These are phyloP conservation scores for Rugalucina vietnamica DNA, from an alignment of 2,888 invertebrate genomes.

Conservation along the genomic window DNA sequence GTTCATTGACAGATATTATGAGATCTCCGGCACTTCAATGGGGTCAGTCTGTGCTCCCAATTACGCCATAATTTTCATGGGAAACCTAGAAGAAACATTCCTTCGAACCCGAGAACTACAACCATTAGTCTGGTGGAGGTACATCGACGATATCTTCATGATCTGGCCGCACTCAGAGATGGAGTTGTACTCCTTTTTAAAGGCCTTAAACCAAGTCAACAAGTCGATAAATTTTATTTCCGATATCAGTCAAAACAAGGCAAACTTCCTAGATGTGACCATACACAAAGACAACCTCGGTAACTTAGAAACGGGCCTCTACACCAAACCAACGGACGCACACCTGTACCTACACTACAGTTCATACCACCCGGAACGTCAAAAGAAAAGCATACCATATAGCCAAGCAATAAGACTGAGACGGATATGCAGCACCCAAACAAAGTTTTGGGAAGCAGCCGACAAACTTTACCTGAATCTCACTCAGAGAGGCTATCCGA, in stretches of 20 bases:
- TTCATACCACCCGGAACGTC: background rate
- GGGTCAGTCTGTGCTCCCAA: too few species aligned
- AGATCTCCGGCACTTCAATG: background rate
- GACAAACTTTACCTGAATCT: background rate
- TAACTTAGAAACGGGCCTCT: too few species aligned
- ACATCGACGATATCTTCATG: conserved; percentile 33
- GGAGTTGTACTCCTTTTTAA: conserved; percentile 35
- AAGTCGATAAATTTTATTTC: background rate
- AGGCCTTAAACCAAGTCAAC: conserved; percentile 7
- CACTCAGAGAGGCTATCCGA: background rate
- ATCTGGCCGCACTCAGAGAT: conserved; percentile 22
- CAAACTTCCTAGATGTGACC: conserved; percentile 10
- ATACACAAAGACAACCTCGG: background rate
- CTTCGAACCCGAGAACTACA: background rate
- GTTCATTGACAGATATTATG: background rate
- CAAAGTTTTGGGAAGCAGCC: background rate
- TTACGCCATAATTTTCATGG: background rate
- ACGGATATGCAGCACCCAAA: background rate
- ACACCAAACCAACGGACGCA: background rate
- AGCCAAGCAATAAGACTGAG: background rate
- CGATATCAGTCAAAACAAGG: background rate
- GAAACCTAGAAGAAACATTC: background rate
- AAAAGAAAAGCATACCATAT: background rate
- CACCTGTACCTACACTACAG: background rate
- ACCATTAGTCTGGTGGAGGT: conserved; percentile 33